Evolutionary conservation across 2,113 vertebrate genomes (phyloP).

Genomic region (Oncorhynchus gorbuscha): DNA sequence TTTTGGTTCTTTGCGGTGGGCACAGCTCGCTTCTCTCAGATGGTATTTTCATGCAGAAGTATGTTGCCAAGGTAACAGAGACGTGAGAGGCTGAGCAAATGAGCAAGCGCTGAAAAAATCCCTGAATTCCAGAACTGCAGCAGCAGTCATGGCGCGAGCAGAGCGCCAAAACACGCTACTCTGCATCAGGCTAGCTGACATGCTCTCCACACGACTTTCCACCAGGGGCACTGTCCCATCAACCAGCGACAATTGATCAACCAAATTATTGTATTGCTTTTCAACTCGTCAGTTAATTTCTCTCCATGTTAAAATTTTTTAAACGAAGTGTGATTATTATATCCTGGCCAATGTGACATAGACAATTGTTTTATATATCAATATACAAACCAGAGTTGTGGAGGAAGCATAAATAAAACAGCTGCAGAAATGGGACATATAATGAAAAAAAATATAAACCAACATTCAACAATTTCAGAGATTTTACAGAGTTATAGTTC

Average conservation of each 20-base stretch:
- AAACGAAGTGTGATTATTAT: too few relatives aligned
- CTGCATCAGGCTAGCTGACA: conserved; percentile 38
- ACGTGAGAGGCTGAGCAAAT: conserved; percentile 32
- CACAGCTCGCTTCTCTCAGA: conserved; percentile 54
- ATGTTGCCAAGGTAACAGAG: conserved; percentile 80
- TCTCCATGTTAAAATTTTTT: too few relatives aligned
- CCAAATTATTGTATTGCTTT: conserved; percentile 17
- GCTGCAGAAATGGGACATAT: too few relatives aligned
- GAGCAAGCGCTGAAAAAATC: conserved; percentile 41
- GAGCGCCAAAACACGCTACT: not conserved
- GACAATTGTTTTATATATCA: conserved; percentile 46
- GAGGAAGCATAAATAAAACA: too few relatives aligned
- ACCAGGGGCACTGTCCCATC: conserved; percentile 23
- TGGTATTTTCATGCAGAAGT: conserved; percentile 79
- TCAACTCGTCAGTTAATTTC: conserved; percentile 8
- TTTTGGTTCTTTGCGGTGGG: conserved; percentile 38
- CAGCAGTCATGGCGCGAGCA: not conserved
- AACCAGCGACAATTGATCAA: conserved; percentile 52
- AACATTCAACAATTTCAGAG: too few relatives aligned
- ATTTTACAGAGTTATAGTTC: too few relatives aligned
- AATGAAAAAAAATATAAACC: too few relatives aligned
- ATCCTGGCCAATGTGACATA: too few relatives aligned
- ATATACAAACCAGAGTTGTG: conserved; percentile 2
- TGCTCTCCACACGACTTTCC: conserved; percentile 17
- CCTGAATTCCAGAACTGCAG: conserved; percentile 40